Evolutionary conservation across 1,140 invertebrate species (phyloP).

Genomic region (Adoxophyes honmai): DNA sequence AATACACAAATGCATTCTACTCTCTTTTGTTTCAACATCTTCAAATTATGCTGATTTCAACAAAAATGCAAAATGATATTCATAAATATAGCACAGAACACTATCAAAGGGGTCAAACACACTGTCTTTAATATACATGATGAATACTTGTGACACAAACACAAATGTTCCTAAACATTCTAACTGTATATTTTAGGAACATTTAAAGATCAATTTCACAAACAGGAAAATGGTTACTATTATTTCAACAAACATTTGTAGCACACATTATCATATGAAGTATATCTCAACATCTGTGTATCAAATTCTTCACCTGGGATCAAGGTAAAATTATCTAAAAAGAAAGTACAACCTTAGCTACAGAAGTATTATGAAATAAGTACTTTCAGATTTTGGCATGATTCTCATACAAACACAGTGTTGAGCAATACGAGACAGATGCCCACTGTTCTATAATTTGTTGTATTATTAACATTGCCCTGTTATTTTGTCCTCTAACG

Average conservation of each 20-base stretch:
- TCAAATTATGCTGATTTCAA: too few species aligned
- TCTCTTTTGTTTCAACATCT: too few species aligned
- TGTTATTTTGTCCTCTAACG: conserved; percentile 62
- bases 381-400: neutral
- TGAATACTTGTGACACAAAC: too few species aligned
- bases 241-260: neutral
- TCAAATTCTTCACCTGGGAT: neutral
- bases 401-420: neutral
- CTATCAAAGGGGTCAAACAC: too few species aligned
- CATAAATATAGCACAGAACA: too few species aligned
- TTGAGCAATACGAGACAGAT: conserved; percentile 24
- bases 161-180: too few species aligned
- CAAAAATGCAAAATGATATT: too few species aligned
- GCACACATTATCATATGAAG: neutral
- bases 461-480: conserved; percentile 30
- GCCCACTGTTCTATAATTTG: conserved; percentile 15
- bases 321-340: conserved; percentile 22
- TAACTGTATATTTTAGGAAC: too few species aligned
- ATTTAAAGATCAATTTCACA: neutral
- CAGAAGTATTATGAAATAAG: conserved; percentile 9
- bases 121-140: too few species aligned
- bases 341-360: conserved; percentile 39
- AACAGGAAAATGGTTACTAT: neutral
- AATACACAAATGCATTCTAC: too few species aligned
- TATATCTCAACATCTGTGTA: neutral